Evolutionary conservation across 2,113 vertebrate species (phyloP).

Genomic region (Bubo blakistoni): DNA sequence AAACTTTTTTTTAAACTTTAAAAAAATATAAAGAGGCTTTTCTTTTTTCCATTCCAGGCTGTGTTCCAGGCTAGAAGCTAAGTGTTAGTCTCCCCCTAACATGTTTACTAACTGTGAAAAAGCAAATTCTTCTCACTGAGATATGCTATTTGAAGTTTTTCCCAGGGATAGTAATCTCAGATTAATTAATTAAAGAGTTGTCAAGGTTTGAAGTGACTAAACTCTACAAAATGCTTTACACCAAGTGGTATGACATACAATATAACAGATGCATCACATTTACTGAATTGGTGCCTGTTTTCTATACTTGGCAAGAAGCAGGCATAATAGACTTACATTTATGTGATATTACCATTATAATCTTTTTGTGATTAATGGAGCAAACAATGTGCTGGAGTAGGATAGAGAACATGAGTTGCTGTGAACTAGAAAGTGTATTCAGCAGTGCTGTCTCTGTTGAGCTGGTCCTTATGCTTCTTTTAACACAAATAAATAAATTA

Average conservation of each 20-base stretch:
- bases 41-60: neutral
- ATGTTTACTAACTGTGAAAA: neutral
- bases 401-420: neutral
- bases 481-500: constrained; percentile 59
- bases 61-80: neutral
- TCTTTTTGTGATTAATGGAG: constrained; percentile 49
- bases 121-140: neutral
- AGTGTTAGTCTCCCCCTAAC: neutral
- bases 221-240: neutral
- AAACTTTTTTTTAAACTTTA: neutral
- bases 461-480: constrained; percentile 50
- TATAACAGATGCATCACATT: neutral
- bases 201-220: neutral
- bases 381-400: neutral
- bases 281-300: neutral
- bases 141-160: neutral
- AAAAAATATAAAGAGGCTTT: neutral
- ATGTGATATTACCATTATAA: neutral
- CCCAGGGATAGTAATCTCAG: neutral
- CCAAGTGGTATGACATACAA: too few relatives aligned
- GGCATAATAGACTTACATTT: neutral
- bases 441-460: constrained; percentile 35
- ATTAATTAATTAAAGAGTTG: neutral
- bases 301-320: neutral
- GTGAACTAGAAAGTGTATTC: neutral